Percentiles rank a stretch among this genome's conserved stretches.
phyloP scores from a whole-genome alignment of 2,797 vertebrate species.

The Vireo griseus region DNA sequence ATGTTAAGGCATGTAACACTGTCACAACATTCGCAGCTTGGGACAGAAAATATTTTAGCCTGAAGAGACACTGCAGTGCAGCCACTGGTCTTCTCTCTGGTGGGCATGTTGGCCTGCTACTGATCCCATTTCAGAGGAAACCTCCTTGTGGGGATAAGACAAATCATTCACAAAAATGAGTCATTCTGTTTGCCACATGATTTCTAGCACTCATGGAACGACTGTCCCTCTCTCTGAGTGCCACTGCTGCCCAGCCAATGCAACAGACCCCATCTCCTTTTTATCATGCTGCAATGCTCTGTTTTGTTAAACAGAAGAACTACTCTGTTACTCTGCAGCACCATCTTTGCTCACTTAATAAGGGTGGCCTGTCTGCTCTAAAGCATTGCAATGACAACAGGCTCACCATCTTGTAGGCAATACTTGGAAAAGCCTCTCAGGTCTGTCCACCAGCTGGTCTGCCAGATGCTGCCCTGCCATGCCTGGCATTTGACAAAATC shows the following conservation, averaged over 20 bases:
- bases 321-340: neutral
- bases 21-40: neutral
- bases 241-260: neutral
- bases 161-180: neutral
- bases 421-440: neutral
- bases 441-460: neutral
- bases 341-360: neutral
- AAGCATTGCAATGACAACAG: neutral
- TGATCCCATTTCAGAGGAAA: neutral
- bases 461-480: neutral
- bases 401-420: neutral
- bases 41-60: neutral
- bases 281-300: neutral
- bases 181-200: neutral
- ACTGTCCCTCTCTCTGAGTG: neutral
- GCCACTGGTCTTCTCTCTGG: neutral
- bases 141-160: neutral
- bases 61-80: neutral
- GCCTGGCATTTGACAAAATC: neutral
- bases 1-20: neutral
- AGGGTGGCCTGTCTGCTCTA: neutral
- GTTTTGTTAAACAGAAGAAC: neutral
- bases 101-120: neutral
- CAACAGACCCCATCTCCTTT: neutral
- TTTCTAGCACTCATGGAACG: neutral